Base-by-base conservation (phyloP, 2,888 invertebrate genomes). In the Punctoribates punctum region DNA sequence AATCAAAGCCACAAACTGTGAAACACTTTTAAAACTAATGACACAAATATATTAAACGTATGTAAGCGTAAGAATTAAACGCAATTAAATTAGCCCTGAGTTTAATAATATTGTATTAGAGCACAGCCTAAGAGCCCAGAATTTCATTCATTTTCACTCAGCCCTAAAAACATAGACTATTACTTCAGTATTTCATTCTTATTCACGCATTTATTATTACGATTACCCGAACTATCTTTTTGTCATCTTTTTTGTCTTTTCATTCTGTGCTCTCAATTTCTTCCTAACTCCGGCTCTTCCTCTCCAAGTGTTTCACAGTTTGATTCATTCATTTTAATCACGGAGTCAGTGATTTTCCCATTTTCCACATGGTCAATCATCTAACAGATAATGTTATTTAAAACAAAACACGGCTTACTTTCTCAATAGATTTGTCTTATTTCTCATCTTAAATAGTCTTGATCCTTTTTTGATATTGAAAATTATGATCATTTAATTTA, bases 11-110 rank as follows among this genome's bases (percentile, higher is more conserved):
- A 13, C 42, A 42, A 34, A 34, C 34, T 34, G 34, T 34, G 8
- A 34, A 34, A 34, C 34, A 42, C 42, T 42, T 5, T n/a, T 42
- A 42, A 42, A 42, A 42, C 42, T 42, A 42, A 42, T 42, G 51
- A 51, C 20, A 29, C 3, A 62, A 62, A 62, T 62, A 17, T 29
- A 62, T 27, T 25, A 15, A 62, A 62, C 20, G n/a, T 9, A 62
- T 62, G 62, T 62, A 62, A 62, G 62, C 62, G 62, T 62, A 62
- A 62, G 27, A 62, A 62, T 62, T 62, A 62, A 62, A 62, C 27
- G 62, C 62, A 62, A 62, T 62, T 4, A 62, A 62, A 62, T 62
- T 62, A 62, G 62, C 62, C 17, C 27, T 27, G 5, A 62, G 62
- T 62, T 20, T 20, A 54, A 54, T 54, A 54, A 42, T 42, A 42